A percentile compares a stretch with the other conserved stretches of the same genome.
Evolutionary conservation across 2,113 vertebrate species (phyloP).

Genomic region (Pycnonotus jocosus): DNA sequence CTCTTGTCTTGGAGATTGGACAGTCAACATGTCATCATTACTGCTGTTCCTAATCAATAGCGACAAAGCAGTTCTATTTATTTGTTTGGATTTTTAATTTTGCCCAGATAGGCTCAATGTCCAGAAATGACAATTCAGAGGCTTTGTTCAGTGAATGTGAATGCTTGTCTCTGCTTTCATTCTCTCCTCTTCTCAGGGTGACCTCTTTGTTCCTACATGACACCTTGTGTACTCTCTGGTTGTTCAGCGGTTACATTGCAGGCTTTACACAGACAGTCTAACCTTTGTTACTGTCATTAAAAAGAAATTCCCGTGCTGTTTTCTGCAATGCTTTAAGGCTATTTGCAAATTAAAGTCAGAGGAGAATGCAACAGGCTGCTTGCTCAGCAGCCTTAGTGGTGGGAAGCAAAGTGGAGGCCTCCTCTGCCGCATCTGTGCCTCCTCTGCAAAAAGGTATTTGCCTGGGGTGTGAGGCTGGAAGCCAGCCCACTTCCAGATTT

Average conservation of each 20-base stretch:
- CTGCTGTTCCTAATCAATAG: no score
- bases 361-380: slow-evolving; percentile 1
- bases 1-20: no score
- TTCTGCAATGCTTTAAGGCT: background rate
- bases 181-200: background rate
- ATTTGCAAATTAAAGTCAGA: background rate
- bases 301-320: background rate
- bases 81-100: background rate
- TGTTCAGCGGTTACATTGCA: background rate
- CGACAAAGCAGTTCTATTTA: background rate
- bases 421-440: rapidly evolving
- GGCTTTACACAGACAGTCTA: background rate
- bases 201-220: background rate
- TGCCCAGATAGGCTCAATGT: background rate
- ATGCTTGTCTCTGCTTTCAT: background rate
- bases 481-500: background rate
- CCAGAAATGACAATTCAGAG: background rate
- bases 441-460: background rate
- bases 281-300: background rate
- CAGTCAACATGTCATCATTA: no score
- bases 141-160: background rate
- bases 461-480: background rate
- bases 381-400: background rate
- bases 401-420: background rate
- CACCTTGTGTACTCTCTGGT: background rate